Evolutionary conservation across 2,888 invertebrate genomes (phyloP).

Genomic region (Pandemis corylana): DNA sequence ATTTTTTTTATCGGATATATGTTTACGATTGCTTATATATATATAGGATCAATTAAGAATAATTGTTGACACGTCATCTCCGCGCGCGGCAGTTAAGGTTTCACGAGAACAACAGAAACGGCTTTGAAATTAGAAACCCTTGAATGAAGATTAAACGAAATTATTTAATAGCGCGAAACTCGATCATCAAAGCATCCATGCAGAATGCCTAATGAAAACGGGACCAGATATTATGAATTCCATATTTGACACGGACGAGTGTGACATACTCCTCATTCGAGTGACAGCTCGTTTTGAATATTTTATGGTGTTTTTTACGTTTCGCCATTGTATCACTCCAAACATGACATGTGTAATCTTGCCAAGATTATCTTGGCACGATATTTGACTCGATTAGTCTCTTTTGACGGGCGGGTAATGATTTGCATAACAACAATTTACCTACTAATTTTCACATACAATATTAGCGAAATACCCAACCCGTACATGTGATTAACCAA

Average conservation of each 20-base stretch:
- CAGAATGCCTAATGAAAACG: background rate
- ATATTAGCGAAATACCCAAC: no score
- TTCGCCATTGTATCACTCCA: background rate
- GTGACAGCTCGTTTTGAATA: background rate
- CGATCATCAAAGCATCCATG: slow-evolving; percentile 12
- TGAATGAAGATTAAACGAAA: slow-evolving; percentile 16
- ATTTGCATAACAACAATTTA: no score
- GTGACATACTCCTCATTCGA: background rate
- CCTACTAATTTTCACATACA: no score
- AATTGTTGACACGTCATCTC: background rate
- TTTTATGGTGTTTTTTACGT: background rate
- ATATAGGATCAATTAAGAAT: background rate
- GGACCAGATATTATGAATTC: background rate
- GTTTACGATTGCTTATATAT: no score
- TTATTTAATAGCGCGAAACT: slow-evolving; percentile 20
- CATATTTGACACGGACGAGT: background rate
- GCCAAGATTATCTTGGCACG: no score
- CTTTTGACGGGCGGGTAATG: background rate
- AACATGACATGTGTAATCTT: no score
- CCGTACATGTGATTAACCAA: no score
- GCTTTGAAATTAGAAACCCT: slow-evolving; percentile 24
- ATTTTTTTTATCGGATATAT: background rate
- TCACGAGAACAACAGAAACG: background rate
- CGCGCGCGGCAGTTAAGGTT: background rate
- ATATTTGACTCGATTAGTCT: no score